Conservation (phyloP, 1,140 invertebrate species). For the Bombyx mandarina region DNA sequence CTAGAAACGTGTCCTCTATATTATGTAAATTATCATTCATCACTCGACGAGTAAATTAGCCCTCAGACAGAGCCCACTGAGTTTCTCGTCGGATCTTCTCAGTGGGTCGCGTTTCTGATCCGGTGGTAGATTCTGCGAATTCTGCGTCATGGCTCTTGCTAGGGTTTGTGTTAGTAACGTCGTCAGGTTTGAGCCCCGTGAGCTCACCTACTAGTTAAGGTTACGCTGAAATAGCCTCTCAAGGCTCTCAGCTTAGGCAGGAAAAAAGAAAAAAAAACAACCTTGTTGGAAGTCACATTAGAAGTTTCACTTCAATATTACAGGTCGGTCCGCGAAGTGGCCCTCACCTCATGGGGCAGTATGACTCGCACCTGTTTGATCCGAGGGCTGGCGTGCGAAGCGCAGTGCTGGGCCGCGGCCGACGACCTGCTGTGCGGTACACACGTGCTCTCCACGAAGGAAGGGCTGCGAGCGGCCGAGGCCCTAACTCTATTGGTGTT, state of each 20-base stretch:
- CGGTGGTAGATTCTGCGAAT: background rate
- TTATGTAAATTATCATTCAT: background rate
- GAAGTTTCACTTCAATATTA: background rate
- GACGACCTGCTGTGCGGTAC: constrained; percentile 19
- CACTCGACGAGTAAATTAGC: too few relatives aligned
- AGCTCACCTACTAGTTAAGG: too few relatives aligned
- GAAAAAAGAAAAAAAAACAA: too few relatives aligned
- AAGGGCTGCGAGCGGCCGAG: constrained; percentile 31
- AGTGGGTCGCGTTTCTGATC: too few relatives aligned
- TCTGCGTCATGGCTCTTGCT: too few relatives aligned
- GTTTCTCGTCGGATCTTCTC: too few relatives aligned
- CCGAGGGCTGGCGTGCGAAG: constrained; percentile 19
- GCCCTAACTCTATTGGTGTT: constrained; percentile 40
- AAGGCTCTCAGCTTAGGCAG: too few relatives aligned
- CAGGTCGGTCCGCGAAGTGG: constrained; percentile 44
- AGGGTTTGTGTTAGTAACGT: too few relatives aligned
- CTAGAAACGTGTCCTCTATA: background rate
- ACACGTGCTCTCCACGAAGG: constrained; percentile 16
- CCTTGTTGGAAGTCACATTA: too few relatives aligned
- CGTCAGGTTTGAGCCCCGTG: too few relatives aligned
- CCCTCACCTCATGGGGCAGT: constrained; percentile 40
- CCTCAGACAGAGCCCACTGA: too few relatives aligned
- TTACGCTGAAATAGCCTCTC: too few relatives aligned
- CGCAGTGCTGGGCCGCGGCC: constrained; percentile 34
- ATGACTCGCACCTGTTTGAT: constrained; percentile 31